Percentiles rank a stretch among this genome's conserved stretches.
phyloP scores from a whole-genome alignment of 2,888 invertebrate species.

The Tuta absoluta region DNA sequence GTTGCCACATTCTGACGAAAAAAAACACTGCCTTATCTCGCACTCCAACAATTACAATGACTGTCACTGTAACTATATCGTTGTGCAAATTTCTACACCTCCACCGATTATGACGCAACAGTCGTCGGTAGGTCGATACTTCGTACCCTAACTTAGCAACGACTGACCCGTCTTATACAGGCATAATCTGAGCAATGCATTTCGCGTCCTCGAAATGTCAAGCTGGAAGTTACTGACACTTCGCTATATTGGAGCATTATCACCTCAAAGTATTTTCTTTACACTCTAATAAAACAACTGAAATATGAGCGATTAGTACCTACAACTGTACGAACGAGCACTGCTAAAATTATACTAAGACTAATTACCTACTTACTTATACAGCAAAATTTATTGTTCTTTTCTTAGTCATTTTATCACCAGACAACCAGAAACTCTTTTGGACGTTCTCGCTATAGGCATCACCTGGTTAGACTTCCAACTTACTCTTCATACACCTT shows the following conservation, averaged over 20 bases:
- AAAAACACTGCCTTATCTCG: constrained; percentile 68
- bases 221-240: neutral
- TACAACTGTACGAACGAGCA: too few species aligned
- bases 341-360: too few species aligned
- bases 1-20: constrained; percentile 70
- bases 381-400: too few species aligned
- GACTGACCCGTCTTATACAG: neutral
- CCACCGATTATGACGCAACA: constrained; percentile 4
- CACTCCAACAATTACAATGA: constrained; percentile 41
- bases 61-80: constrained; percentile 20
- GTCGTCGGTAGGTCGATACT: neutral
- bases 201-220: constrained; percentile 4
- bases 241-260: neutral
- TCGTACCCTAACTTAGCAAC: constrained; percentile 1
- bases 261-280: too few species aligned
- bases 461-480: too few species aligned
- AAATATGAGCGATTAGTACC: too few species aligned
- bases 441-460: too few species aligned
- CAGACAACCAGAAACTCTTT: too few species aligned
- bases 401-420: too few species aligned
- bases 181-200: neutral
- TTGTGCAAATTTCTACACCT: constrained; percentile 2
- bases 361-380: too few species aligned
- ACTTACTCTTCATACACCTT: too few species aligned
- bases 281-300: too few species aligned